Evolutionary conservation across 2,888 invertebrate species (phyloP).

Genomic region (Yponomeuta sedellus): DNA sequence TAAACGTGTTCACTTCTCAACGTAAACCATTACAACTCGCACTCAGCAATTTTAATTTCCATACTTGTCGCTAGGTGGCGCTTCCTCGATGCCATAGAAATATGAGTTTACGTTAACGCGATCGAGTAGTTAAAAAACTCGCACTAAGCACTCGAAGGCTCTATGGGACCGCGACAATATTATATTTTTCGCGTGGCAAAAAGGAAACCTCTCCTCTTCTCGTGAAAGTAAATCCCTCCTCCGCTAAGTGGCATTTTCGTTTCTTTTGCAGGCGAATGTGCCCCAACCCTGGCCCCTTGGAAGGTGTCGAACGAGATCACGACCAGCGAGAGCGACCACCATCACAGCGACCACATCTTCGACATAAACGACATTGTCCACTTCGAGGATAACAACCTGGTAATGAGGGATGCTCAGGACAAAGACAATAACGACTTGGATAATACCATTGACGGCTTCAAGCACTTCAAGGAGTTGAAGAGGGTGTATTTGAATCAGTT

Average conservation of each 20-base stretch:
- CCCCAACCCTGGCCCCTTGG: conserved; percentile 64
- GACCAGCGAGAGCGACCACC: conserved; percentile 43
- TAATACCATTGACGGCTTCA: conserved; percentile 50
- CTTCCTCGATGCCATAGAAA: no score
- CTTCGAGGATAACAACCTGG: conserved; percentile 67
- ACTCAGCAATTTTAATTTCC: no score
- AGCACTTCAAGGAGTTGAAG: conserved; percentile 24
- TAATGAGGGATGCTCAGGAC: conserved; percentile 58
- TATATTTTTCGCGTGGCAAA: no score
- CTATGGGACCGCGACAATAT: no score
- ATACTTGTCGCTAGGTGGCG: no score
- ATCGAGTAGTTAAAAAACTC: no score
- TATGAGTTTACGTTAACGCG: no score
- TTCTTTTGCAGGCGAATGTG: conserved; percentile 56
- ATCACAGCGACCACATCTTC: conserved; percentile 46
- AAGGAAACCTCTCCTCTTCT: no score
- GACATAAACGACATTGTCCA: conserved; percentile 67
- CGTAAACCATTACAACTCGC: no score
- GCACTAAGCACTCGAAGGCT: no score
- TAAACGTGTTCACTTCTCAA: no score
- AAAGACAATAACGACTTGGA: conserved; percentile 55
- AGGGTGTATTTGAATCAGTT: conserved; percentile 14
- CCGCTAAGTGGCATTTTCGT: not conserved
- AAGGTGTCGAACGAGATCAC: conserved; percentile 47
- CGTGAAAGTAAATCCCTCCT: no score